Base-by-base conservation (phyloP, 2,797 vertebrate species). In the Phalanger gymnotis region DNA sequence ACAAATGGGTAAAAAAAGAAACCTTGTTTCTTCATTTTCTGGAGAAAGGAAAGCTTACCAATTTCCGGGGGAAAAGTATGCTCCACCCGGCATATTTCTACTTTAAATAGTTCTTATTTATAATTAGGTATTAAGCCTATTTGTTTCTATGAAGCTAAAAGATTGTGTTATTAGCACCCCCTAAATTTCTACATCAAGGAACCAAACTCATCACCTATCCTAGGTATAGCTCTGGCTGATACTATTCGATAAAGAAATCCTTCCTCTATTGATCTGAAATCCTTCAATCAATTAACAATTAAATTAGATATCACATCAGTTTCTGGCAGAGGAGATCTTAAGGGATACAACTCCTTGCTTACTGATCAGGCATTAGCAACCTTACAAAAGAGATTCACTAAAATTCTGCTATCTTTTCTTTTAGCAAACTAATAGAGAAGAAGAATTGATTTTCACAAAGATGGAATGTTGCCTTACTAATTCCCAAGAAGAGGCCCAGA, bases 261-360 rank as follows among this genome's bases (percentile, higher is more conserved):
- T 96, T 52, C 51, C 58, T 31, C 66, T 55, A 55, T 93, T 34
- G 94, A 87, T 92, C 87, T 91, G 40, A 95, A 90, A 53, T 92
- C 22, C 51, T 19, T 56, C n/a, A 34, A 40, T 27, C 12, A 27
- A 27, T 53, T 40, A 96, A 56, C 16, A 93, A 53, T 94, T 54
- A 61, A 40, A 30, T 96, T 28, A 93, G 10, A 92, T 91, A 91
- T 87, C 30, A 40, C 2, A 91, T 56, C 92, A 91, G 66, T 55
- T 90, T 93, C 40, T 56, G 81, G 91, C 11, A 5, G 90, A 92
- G 92, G 11, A 14, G 87, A 92, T 94, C 3, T 5, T 73, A 94
- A 92, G 91, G 13, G 34, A 91, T 27, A 87, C 54, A 16, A 93
- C 51, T 81, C 14, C 3, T 91, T 92, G 92, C 27, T 90, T 92